Conservation (phyloP, 2,888 invertebrate genomes). For the Trypoxylon attenuatum region DNA sequence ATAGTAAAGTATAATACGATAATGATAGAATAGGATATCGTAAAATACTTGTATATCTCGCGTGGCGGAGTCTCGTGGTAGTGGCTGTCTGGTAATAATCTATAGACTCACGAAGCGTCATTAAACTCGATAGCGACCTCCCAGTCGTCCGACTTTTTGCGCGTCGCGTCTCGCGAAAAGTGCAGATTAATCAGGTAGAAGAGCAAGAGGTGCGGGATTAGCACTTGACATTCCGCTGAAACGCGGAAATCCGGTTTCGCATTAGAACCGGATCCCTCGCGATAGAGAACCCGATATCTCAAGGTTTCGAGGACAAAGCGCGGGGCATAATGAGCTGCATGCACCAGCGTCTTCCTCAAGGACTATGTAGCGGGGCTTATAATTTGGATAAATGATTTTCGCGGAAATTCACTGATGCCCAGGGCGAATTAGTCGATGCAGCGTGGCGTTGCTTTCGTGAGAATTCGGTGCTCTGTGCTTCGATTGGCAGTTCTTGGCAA, state of each 20-base stretch:
- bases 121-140: too few relatives aligned
- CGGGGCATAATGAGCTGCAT: not conserved
- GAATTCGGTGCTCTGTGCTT: constrained; percentile 27
- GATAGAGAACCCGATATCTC: too few relatives aligned
- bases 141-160: constrained; percentile 1
- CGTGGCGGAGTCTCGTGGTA: too few relatives aligned
- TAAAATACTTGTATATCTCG: too few relatives aligned
- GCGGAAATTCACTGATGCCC: constrained; percentile 46
- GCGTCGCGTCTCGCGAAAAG: not conserved
- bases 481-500: constrained; percentile 18
- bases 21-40: too few relatives aligned
- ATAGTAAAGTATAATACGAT: too few relatives aligned
- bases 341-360: not conserved
- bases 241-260: not conserved
- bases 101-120: too few relatives aligned
- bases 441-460: constrained; percentile 37
- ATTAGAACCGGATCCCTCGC: not conserved
- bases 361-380: constrained; percentile 17
- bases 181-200: too few relatives aligned
- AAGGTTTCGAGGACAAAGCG: too few relatives aligned
- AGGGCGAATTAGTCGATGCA: constrained; percentile 19
- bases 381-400: constrained; percentile 52
- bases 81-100: too few relatives aligned
- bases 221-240: not conserved
- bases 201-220: too few relatives aligned